Conservation (phyloP, 2,797 vertebrate genomes). For the Leuciscus waleckii region DNA sequence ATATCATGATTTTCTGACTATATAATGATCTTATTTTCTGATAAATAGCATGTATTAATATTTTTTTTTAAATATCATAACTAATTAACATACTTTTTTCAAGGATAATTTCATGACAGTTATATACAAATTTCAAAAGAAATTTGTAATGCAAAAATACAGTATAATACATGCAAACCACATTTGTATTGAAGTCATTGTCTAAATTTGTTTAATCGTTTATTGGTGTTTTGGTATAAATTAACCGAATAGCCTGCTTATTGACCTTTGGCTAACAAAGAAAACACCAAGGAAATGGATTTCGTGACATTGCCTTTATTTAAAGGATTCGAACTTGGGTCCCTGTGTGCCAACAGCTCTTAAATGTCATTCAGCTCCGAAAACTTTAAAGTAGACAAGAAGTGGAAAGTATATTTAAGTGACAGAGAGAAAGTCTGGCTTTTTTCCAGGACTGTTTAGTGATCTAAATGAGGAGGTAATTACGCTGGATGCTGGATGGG, state of each 20-base stretch:
- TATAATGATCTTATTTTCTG: no score
- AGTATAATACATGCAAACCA: background rate
- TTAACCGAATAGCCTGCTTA: no score
- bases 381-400: background rate
- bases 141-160: background rate
- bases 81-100: no score
- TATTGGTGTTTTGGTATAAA: no score
- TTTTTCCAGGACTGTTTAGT: conserved; percentile 54
- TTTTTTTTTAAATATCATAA: no score
- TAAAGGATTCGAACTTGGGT: background rate
- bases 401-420: conserved; percentile 11
- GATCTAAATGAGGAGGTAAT: conserved; percentile 60
- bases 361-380: background rate
- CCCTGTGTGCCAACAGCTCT: background rate
- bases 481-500: conserved; percentile 50
- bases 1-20: background rate
- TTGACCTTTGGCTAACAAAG: no score
- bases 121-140: background rate
- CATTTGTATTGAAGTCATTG: background rate
- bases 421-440: conserved; percentile 37
- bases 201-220: no score
- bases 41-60: background rate
- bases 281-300: background rate
- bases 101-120: background rate
- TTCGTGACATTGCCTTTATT: background rate